Conservation (phyloP, 2,888 invertebrate species). For the Andrena fulva region DNA sequence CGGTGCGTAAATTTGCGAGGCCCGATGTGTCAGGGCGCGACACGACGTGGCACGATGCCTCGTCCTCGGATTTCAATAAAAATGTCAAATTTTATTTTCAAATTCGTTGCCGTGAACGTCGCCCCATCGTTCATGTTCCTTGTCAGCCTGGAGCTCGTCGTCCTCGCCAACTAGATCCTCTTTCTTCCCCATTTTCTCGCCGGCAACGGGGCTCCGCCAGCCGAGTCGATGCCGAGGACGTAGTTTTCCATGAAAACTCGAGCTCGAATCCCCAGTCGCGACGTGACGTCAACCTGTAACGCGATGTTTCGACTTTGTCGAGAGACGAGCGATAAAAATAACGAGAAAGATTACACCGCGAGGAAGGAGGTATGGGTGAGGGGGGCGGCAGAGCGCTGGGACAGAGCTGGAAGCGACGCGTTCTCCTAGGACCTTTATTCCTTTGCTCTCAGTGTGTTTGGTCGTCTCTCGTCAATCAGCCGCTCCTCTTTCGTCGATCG, state of each 20-base stretch:
- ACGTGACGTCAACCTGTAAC: no score
- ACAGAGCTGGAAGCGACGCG: not conserved
- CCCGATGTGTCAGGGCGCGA: slow-evolving; percentile 32
- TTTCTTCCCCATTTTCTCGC: not conserved
- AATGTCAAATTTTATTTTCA: slow-evolving; percentile 77
- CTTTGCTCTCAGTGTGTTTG: not conserved
- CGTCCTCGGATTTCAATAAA: slow-evolving; percentile 75
- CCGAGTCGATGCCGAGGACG: slow-evolving; percentile 16
- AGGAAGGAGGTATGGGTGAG: not conserved
- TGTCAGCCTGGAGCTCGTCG: slow-evolving; percentile 54
- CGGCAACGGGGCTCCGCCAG: slow-evolving; percentile 9
- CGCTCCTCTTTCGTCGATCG: not conserved
- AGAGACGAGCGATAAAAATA: slow-evolving; percentile 1
- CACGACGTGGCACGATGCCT: slow-evolving; percentile 43
- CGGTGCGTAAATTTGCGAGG: not conserved
- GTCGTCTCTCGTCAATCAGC: not conserved
- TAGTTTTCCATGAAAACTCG: slow-evolving; percentile 33
- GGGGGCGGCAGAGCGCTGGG: not conserved
- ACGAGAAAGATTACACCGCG: not conserved
- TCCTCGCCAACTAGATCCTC: slow-evolving; percentile 20
- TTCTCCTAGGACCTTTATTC: not conserved
- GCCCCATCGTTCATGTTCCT: slow-evolving; percentile 70
- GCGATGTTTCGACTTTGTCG: not conserved
- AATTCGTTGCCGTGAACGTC: slow-evolving; percentile 64
- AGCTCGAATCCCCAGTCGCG: not conserved